A percentile compares a stretch with the other conserved stretches of the same genome.
These are phyloP conservation scores for Nebria ingens DNA, from an alignment of 1,140 invertebrate species.

Conservation along the genomic window DNA sequence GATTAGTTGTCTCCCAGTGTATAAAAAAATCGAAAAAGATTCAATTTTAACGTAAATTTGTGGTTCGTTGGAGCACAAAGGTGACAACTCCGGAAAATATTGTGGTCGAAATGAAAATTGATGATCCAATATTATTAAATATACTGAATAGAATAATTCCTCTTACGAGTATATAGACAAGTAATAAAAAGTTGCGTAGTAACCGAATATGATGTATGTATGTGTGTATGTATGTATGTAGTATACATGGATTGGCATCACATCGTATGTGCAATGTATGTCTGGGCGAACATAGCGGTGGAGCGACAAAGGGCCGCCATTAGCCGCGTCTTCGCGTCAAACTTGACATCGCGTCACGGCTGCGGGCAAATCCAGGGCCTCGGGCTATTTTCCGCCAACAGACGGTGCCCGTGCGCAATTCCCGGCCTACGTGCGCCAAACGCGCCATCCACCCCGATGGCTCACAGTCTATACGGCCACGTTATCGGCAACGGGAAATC, in stretches of 20 bases:
- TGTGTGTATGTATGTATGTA: background rate
- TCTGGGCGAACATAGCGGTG: constrained; percentile 17
- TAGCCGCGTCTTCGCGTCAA: constrained; percentile 28
- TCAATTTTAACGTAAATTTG: too few relatives aligned
- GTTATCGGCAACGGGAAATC: constrained; percentile 8
- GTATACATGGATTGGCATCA: background rate
- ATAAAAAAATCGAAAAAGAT: too few relatives aligned
- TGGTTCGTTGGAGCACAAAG: too few relatives aligned
- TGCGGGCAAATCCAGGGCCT: constrained; percentile 25
- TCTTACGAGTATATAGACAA: too few relatives aligned
- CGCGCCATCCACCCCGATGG: background rate
- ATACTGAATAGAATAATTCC: too few relatives aligned
- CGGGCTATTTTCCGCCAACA: constrained; percentile 23
- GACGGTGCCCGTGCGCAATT: background rate
- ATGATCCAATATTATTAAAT: too few relatives aligned
- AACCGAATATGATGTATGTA: background rate
- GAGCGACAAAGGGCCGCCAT: constrained; percentile 26
- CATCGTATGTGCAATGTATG: constrained; percentile 10
- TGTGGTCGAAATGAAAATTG: too few relatives aligned
- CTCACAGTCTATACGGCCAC: background rate
- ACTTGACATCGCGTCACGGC: constrained; percentile 28
- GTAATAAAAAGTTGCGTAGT: too few relatives aligned
- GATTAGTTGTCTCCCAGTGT: too few relatives aligned
- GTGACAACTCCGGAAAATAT: too few relatives aligned
- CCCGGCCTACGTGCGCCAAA: background rate